phyloP scores from a whole-genome alignment of 2,797 vertebrate species.

The Hypotaenidia philippensis region DNA sequence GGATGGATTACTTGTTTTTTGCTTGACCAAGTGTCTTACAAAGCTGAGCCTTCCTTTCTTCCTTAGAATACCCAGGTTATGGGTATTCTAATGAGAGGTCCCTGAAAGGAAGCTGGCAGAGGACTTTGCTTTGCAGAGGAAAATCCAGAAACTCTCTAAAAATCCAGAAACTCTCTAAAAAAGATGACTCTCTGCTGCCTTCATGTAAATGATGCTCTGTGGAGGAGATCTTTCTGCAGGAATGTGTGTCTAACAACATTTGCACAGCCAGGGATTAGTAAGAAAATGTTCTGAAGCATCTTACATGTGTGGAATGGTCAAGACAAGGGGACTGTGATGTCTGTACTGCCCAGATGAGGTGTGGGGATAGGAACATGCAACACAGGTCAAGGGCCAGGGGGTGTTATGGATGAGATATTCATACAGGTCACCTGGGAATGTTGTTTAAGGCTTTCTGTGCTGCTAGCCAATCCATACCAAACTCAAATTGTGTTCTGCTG shows the following conservation, averaged over 20 bases:
- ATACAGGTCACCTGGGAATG: background rate
- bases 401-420: background rate
- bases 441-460: background rate
- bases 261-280: background rate
- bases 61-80: background rate
- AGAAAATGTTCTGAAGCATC: background rate
- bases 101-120: background rate
- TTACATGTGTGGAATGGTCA: background rate
- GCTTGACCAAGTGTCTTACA: background rate
- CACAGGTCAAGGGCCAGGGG: background rate
- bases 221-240: background rate
- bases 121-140: background rate
- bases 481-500: background rate
- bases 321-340: background rate
- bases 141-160: background rate
- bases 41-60: background rate
- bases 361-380: rapidly evolving
- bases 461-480: background rate
- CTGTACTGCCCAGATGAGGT: background rate
- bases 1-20: background rate
- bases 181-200: background rate
- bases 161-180: no score
- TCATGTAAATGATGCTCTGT: background rate
- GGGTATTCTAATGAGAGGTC: background rate
- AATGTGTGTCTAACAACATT: background rate